Conservation (phyloP, 37 sponge, comb jelly and placozoan genomes). For the Mnemiopsis leidyi region DNA sequence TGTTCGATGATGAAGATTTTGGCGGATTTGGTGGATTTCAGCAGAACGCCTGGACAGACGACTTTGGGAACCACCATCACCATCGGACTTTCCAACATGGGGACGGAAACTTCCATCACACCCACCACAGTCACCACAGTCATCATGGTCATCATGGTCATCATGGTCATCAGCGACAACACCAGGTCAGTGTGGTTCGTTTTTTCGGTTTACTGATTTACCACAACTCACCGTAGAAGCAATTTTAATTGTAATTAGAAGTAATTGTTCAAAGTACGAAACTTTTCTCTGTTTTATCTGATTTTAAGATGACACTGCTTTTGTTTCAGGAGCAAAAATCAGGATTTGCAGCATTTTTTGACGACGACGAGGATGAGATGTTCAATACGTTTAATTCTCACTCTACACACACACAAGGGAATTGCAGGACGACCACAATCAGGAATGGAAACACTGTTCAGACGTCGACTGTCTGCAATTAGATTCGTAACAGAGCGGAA, state of each 20-base stretch:
- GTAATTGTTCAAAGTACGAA: too few relatives aligned
- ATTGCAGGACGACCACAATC: background rate
- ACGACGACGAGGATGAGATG: background rate
- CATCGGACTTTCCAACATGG: background rate
- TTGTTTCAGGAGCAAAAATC: background rate
- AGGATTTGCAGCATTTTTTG: conserved; percentile 3
- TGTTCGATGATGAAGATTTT: background rate
- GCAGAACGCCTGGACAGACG: background rate
- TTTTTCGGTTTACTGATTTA: too few relatives aligned
- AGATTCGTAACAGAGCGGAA: too few relatives aligned
- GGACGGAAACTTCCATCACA: background rate
- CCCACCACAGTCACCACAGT: background rate
- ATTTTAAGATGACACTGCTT: too few relatives aligned
- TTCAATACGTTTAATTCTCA: background rate
- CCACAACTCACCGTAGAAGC: too few relatives aligned
- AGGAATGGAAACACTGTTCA: background rate
- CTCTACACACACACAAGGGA: background rate
- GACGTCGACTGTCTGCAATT: conserved; percentile 32
- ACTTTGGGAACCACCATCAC: background rate
- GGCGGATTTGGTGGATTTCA: background rate
- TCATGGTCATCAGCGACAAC: background rate
- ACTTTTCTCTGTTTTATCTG: too few relatives aligned
- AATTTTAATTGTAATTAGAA: too few relatives aligned
- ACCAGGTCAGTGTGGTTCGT: background rate
- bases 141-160: background rate